Conservation (phyloP, 2,113 vertebrate species). For the Corythornis madagascariensis region DNA sequence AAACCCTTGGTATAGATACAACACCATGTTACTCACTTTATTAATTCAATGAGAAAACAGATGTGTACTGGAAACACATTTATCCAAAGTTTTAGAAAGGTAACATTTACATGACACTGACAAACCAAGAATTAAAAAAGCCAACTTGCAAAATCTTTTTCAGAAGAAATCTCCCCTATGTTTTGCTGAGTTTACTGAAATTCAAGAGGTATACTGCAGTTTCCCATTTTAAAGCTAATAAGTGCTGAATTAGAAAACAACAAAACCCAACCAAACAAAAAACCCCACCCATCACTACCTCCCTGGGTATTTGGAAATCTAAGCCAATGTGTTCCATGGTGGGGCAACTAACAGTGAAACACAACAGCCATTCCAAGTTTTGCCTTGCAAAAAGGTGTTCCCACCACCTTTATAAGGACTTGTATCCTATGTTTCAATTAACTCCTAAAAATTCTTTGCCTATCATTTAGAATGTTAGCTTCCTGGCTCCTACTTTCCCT, state of each 20-base stretch:
- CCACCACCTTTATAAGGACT: neutral
- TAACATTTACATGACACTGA: neutral
- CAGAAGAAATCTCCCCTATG: neutral
- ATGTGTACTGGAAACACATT: neutral
- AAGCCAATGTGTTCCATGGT: neutral
- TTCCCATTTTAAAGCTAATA: neutral
- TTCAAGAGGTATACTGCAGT: neutral
- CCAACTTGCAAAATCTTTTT: neutral
- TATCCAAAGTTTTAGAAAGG: neutral
- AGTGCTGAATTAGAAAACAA: neutral
- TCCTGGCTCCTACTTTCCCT: neutral
- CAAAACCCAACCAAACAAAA: no score
- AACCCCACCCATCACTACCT: neutral
- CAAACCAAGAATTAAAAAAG: neutral
- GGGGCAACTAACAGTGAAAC: neutral
- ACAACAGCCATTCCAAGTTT: neutral
- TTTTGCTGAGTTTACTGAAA: neutral
- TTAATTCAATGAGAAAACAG: neutral
- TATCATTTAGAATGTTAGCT: neutral
- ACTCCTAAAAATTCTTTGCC: neutral
- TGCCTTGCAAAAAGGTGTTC: neutral
- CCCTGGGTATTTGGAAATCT: neutral
- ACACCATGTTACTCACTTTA: fast-evolving
- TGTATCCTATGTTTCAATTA: neutral
- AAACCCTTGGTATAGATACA: neutral